Percentiles rank a stretch among this genome's conserved stretches.
Evolutionary conservation across 1,140 invertebrate genomes (phyloP).

Genomic region (Oedothorax gibbosus): DNA sequence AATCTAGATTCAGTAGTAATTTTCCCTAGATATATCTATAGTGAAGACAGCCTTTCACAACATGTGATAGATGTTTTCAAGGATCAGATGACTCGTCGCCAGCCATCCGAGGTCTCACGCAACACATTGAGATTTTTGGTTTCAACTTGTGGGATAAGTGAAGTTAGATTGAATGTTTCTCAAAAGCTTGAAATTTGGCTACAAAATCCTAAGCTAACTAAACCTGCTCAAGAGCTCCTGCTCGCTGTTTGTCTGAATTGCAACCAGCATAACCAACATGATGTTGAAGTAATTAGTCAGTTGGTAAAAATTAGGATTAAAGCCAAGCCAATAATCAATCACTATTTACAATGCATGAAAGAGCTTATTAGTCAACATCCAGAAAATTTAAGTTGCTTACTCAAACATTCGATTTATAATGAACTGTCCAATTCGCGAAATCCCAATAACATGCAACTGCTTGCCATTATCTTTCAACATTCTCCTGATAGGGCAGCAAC

Average conservation of each 20-base stretch:
- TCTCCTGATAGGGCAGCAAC: conserved; percentile 68
- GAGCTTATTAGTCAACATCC: conserved; percentile 82
- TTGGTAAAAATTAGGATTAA: conserved; percentile 92
- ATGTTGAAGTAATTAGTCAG: conserved; percentile 90
- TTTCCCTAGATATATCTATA: conserved; percentile 64
- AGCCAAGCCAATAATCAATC: conserved; percentile 89
- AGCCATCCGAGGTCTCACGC: conserved; percentile 86
- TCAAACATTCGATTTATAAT: conserved; percentile 95
- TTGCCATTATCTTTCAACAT: conserved; percentile 87
- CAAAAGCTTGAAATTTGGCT: conserved; percentile 92
- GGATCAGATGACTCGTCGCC: conserved; percentile 86
- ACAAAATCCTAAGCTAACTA: conserved; percentile 90
- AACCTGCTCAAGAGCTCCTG: conserved; percentile 92
- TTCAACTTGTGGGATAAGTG: conserved; percentile 84
- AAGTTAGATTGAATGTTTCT: conserved; percentile 85
- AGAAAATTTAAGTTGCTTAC: conserved; percentile 85
- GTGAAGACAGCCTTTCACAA: conserved; percentile 80
- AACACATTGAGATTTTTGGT: conserved; percentile 89
- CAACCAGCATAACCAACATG: conserved; percentile 80
- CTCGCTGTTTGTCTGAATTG: conserved; percentile 92
- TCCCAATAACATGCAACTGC: conserved; percentile 92
- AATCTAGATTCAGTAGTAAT: conserved; percentile 60
- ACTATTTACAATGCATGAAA: conserved; percentile 87
- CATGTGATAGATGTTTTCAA: conserved; percentile 87
- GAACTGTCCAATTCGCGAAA: conserved; percentile 89